Evolutionary conservation across 2,888 invertebrate genomes (phyloP), one percentile per base, ranked within the genome.

Genomic region (Melanargia galathea): DNA sequence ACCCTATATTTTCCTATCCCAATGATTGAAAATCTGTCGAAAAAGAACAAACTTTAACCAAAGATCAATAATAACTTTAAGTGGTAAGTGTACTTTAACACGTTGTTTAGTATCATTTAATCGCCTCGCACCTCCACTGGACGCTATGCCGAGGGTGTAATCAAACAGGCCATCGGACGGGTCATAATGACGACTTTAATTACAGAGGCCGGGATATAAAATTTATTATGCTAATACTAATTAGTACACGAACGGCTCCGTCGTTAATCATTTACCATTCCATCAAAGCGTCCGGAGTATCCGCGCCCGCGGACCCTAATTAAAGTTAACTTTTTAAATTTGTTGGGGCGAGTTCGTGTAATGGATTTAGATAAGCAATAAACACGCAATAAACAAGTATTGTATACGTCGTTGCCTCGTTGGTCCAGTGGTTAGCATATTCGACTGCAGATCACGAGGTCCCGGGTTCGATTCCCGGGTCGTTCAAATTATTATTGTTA

Each of bases 161-260:
- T 79, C 76, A 77, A 76, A 78, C 73, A 70, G 66, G 68, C 74
- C 69, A 80, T 76, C 75, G 64, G 67, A 70, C 66, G 61, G 68
- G 67, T 69, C 68, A 70, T 77, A 79, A 81, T 78, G 75, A 79
- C 73, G 67, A 70, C 73, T 71, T 75, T 73, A 72, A 73, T 73
- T 73, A 73, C 63, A 56, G 66, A 64, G 65, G 70, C 62, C 60
- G 68, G 66, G 67, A 64, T 66, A 71, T 73, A 72, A 77, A 76
- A 72, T 74, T 73, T 71, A 73, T 73, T 72, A 76, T 75, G 75
- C 72, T 76, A 74, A 76, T 78, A 72, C 71, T 72, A 73, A 75
- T 71, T 71, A 73, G 65, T 62, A 61, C 54, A 59, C 63, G 60
- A 54, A 63, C 51, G 43, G 51, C 62, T 61, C 64, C 33, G 51